Evolutionary conservation across 2,797 vertebrate species (phyloP).

Genomic region (Strix occidentalis): DNA sequence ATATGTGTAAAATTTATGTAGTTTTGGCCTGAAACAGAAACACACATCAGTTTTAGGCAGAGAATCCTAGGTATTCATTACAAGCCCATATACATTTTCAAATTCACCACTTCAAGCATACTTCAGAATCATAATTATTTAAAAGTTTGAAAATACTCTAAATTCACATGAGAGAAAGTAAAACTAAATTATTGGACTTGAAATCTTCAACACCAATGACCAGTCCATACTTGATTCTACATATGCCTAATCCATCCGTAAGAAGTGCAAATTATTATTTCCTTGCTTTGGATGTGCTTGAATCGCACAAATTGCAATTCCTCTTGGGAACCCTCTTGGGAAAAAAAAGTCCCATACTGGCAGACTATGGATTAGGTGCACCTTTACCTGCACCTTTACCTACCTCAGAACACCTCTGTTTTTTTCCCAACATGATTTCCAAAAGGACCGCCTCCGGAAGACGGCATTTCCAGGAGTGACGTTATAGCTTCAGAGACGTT

Average conservation of each 20-base stretch:
- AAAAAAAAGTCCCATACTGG: constrained; percentile 29
- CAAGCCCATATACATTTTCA: background rate
- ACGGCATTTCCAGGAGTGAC: constrained; percentile 78
- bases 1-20: background rate
- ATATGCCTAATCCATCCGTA: background rate
- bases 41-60: background rate
- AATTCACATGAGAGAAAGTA: background rate
- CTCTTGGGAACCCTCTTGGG: constrained; percentile 19
- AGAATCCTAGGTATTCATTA: background rate
- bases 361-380: constrained; percentile 45
- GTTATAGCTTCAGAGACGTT: constrained; percentile 74
- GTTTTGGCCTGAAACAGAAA: background rate
- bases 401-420: constrained; percentile 76
- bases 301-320: background rate
- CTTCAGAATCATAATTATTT: background rate
- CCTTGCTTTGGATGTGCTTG: background rate
- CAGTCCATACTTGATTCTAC: background rate
- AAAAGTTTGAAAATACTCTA: background rate
- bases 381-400: constrained; percentile 70
- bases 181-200: background rate
- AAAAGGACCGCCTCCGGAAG: constrained; percentile 81
- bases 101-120: background rate
- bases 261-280: background rate
- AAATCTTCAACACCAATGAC: background rate
- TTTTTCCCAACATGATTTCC: constrained; percentile 79